Base-by-base conservation (phyloP, 2,888 invertebrate genomes). In the Prosopocoilus inquinatus region DNA sequence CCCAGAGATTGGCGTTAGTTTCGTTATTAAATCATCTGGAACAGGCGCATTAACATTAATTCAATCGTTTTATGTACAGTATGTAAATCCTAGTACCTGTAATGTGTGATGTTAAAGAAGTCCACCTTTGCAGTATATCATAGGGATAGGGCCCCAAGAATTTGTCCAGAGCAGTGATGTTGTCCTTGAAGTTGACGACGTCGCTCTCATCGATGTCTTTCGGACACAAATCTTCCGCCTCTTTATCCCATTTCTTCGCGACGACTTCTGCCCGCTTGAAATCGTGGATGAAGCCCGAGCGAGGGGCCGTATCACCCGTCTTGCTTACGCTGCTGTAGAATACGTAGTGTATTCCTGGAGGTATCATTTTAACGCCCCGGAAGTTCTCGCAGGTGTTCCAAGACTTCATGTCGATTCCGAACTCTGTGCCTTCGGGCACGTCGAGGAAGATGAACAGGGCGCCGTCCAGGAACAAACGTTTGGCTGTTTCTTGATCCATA, bases 361-460 rank as follows among this genome's bases (percentile, higher is more conserved):
- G 98, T 67, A 99, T 97, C 96, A 99, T 96, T 82, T 99, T 99
- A 28, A 99, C 86, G 1, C 98, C 99, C 68, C 87, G 84, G 76
- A 99, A 99, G 72, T 91, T 91, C 54, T 91, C 89, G 2, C 91
- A 96, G 0, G 93, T 91, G 61, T 87, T 89, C 91, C 96, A 97
- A 0, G 87, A 85, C 71, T 90, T 89, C 73, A 91, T 82, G 76
- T 99, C 98, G 60, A 96, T 93, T n/a, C 99, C 98, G 78, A 99
- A 92, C 78, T 97, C 95, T 0, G 96, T 94, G 53, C 93, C 94
- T 62, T 82, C 79, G 0, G 97, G 97, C 35, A 96, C 90, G 57
- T 93, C 87, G 2, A 95, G 82, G 57, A 96, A 85, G 43, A 96
- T 81, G 50, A 96, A 82, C 2, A 88, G 87, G 0, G 88, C 95